phyloP scores from a whole-genome alignment of 2,797 vertebrate species.

The Tolypeutes matacus region DNA sequence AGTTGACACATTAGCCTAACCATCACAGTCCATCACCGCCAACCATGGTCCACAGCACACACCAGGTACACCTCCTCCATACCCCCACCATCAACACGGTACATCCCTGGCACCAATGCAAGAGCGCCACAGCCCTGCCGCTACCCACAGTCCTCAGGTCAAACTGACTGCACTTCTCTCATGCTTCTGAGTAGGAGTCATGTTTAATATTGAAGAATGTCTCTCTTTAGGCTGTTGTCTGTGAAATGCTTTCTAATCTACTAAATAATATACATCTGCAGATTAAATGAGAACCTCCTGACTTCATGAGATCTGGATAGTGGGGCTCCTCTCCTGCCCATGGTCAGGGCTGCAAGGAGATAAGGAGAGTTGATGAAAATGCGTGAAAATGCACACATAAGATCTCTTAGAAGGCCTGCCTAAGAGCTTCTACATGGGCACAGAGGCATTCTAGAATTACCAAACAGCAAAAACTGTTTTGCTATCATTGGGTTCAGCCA shows the following conservation, averaged over 20 bases:
- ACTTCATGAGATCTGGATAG: not conserved
- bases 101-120: no score
- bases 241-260: not conserved
- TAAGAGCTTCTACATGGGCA: not conserved
- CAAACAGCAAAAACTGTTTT: constrained; percentile 34
- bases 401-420: not conserved
- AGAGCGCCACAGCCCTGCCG: no score
- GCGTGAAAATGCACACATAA: not conserved
- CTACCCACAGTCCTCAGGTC: no score
- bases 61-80: no score
- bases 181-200: not conserved
- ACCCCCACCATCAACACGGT: no score
- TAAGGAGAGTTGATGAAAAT: not conserved
- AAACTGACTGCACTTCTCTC: no score
- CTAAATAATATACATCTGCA: no score
- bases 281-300: not conserved
- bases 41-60: no score
- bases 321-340: not conserved
- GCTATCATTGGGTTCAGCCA: constrained; percentile 17
- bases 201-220: not conserved
- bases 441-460: constrained; percentile 38
- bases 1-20: no score
- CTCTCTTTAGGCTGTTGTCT: not conserved
- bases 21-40: no score
- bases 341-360: not conserved